Conservation (phyloP, 2,113 vertebrate species). For the Chaetura pelagica region DNA sequence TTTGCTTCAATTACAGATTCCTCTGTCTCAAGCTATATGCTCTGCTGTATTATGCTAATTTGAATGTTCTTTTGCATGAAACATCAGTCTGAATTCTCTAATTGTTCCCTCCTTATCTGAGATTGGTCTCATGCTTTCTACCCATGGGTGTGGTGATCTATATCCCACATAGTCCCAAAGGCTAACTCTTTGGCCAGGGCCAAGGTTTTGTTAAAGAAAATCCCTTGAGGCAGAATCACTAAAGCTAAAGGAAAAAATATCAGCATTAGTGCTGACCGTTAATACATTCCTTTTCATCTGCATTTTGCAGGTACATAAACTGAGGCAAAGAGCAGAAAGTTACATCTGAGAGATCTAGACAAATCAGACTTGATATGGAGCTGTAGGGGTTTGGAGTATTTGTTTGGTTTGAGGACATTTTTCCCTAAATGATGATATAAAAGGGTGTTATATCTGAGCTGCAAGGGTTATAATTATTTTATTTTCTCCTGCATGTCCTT, state of each 20-base stretch:
- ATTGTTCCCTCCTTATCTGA: constrained; percentile 48
- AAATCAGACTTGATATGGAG: neutral
- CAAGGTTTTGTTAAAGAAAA: neutral
- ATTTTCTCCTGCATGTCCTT: neutral
- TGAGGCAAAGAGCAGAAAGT: neutral
- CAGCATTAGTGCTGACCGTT: neutral
- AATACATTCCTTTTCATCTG: neutral
- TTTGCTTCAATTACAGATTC: constrained; percentile 53
- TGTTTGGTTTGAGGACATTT: neutral
- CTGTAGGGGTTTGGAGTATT: neutral
- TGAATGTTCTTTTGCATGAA: constrained; percentile 23
- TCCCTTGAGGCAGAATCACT: neutral
- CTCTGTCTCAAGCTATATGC: constrained; percentile 5
- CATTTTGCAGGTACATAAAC: neutral
- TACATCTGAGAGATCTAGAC: neutral
- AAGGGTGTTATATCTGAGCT: neutral
- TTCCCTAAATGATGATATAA: neutral
- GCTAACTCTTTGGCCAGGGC: neutral
- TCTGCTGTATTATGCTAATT: constrained; percentile 31
- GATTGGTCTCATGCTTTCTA: constrained; percentile 22
- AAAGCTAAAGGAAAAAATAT: neutral
- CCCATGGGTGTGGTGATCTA: constrained; percentile 43
- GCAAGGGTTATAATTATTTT: neutral
- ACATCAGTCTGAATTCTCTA: constrained; percentile 41
- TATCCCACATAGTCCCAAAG: constrained; percentile 8